Evolutionary conservation across 2,888 invertebrate genomes (phyloP), one percentile per base, ranked within the genome.

Genomic region (Melinaea menophilus): DNA sequence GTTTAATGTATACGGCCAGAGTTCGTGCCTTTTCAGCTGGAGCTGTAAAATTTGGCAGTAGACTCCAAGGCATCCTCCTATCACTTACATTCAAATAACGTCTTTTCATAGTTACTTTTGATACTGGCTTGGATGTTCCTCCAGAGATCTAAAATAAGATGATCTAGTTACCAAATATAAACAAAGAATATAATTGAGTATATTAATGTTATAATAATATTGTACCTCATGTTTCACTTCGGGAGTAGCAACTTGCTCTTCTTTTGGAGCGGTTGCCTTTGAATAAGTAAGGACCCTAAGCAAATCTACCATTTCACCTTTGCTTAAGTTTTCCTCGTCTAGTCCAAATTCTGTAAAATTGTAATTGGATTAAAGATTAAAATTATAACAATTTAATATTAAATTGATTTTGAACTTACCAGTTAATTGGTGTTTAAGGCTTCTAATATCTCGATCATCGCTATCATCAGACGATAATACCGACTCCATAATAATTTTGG

Each of bases 261-360:
- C 90, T 69, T 87, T 81, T 70, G 79, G 79, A 63, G 77, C 82
- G 48, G 86, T 82, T 31, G 81, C 76, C 73, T 88, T 86, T 9
- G 91, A 91, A 77, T 89, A 84, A 64, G 81, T 85, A 35, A 91
- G 73, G 55, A 89, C 91, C 73, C 80, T 86, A 37, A 91, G 73
- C 41, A 91, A 79, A 75, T 91, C 88, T 69, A 73, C 73, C 90
- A 91, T 91, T 76, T 91, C 91, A 69, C 88, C 86, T 72, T 87
- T 88, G 65, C 82, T 84, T 54, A 91, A 78, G 69, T 88, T 84
- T 63, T 88, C 89, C 75, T 91, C 91, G 45, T 84, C 84, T 61
- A 91, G 75, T 22, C 90, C 91, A 80, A 81, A 90, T 69, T 88
- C 91, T 91, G 75, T 9, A 75, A 79, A 62, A 41, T 47, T 37